Conservation (phyloP, 2,888 invertebrate genomes). For the Chymomyza caudatula region DNA sequence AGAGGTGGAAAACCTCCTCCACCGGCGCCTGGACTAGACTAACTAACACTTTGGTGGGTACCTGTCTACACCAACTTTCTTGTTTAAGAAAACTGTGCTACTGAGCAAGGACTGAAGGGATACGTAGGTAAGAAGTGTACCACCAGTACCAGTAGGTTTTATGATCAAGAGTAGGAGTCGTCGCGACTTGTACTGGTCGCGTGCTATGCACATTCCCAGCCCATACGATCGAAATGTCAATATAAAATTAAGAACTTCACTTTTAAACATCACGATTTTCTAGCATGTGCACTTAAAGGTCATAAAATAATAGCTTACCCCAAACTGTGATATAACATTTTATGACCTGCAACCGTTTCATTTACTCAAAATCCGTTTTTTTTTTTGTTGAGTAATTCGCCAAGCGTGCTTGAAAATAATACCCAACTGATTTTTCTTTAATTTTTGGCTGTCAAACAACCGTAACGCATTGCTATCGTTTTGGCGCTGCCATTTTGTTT, state of each 20-base stretch:
- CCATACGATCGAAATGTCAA: too few species aligned
- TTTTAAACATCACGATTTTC: neutral
- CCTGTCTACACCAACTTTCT: too few species aligned
- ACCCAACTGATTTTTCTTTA: neutral
- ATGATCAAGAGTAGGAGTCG: too few species aligned
- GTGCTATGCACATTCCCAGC: neutral
- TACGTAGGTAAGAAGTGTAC: too few species aligned
- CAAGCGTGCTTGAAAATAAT: neutral
- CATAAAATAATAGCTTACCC: neutral
- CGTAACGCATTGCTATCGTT: constrained; percentile 11
- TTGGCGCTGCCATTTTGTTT: constrained; percentile 20
- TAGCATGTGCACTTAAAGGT: neutral
- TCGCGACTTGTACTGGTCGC: too few species aligned
- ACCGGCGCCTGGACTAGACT: too few species aligned
- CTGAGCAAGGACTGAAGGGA: too few species aligned
- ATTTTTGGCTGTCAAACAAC: neutral
- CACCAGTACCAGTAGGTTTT: too few species aligned
- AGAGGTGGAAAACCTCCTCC: too few species aligned
- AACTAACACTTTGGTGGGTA: too few species aligned
- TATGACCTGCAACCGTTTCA: neutral
- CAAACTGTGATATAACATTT: neutral
- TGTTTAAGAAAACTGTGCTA: too few species aligned
- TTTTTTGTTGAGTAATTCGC: neutral
- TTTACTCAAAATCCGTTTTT: neutral
- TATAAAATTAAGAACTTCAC: neutral